These are phyloP conservation scores for Papilio gigon DNA, from an alignment of 2,888 invertebrate species.

Conservation along the genomic window DNA sequence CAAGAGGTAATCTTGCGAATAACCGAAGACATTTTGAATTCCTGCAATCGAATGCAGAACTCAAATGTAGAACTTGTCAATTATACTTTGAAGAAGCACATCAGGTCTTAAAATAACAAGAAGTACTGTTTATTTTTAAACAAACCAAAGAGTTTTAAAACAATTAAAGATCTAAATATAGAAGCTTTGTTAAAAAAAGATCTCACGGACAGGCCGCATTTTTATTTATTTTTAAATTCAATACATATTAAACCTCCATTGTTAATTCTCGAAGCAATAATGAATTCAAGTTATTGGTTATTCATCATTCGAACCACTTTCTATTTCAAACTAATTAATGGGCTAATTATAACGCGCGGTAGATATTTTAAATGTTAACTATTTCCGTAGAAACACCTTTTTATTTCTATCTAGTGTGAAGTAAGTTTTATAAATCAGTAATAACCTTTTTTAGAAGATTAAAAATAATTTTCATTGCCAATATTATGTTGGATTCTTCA, in stretches of 20 bases:
- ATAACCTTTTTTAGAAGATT: slow-evolving; percentile 51
- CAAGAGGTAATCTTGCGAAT: neutral
- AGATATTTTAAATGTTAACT: slow-evolving; percentile 22
- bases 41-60: neutral
- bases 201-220: neutral
- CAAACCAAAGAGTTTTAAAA: neutral
- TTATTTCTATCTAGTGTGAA: slow-evolving; percentile 6
- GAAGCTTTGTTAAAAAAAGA: neutral
- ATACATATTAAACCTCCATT: slow-evolving; percentile 9
- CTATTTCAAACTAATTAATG: slow-evolving; percentile 26
- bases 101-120: slow-evolving; percentile 14
- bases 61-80: slow-evolving; percentile 28
- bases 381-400: slow-evolving; percentile 18
- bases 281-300: slow-evolving; percentile 26
- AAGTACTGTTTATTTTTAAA: neutral
- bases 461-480: slow-evolving; percentile 61
- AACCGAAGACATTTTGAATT: slow-evolving; percentile 6
- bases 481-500: slow-evolving; percentile 52
- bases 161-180: neutral
- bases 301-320: slow-evolving; percentile 19
- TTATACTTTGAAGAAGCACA: slow-evolving; percentile 18
- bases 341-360: slow-evolving; percentile 20
- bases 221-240: neutral
- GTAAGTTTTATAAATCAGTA: neutral
- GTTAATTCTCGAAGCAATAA: slow-evolving; percentile 21